These are phyloP conservation scores for Drosophila dives DNA, from an alignment of 2,888 invertebrate species.

Conservation along the genomic window DNA sequence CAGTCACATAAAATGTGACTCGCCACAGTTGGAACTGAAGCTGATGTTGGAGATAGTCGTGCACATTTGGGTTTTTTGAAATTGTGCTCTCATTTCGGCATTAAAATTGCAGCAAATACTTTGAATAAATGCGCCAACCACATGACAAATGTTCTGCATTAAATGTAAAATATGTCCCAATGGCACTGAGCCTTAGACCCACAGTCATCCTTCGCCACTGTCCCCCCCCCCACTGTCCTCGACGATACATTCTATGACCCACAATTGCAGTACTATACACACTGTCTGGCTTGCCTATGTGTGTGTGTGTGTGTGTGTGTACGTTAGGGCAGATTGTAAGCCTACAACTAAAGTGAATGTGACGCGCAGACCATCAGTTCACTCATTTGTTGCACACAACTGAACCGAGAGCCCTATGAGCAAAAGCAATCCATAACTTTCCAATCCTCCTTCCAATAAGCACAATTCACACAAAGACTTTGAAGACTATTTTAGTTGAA, in stretches of 20 bases:
- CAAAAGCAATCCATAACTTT: background rate
- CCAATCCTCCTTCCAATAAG: background rate
- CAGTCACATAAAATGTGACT: conserved; percentile 39
- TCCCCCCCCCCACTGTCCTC: conserved; percentile 32
- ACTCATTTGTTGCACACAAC: conserved; percentile 12
- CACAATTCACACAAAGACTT: background rate
- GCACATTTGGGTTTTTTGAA: conserved; percentile 52
- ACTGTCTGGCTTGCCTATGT: background rate
- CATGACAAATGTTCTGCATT: conserved; percentile 70
- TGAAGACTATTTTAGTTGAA: too few species aligned
- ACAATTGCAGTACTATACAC: conserved; percentile 39
- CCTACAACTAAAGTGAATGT: conserved; percentile 25
- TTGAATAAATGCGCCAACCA: conserved; percentile 69
- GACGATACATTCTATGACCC: conserved; percentile 37
- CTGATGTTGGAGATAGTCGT: conserved; percentile 1
- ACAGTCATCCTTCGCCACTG: conserved; percentile 27
- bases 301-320: conserved; percentile 5
- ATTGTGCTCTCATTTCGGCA: conserved; percentile 69
- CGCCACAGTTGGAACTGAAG: background rate
- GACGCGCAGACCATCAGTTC: conserved; percentile 36
- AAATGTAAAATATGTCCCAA: conserved; percentile 68
- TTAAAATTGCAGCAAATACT: conserved; percentile 72
- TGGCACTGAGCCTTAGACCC: conserved; percentile 32
- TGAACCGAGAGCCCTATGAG: background rate
- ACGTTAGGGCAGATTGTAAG: conserved; percentile 9